phyloP scores from a whole-genome alignment of 2,797 vertebrate species.

The Chiloscyllium punctatum region DNA sequence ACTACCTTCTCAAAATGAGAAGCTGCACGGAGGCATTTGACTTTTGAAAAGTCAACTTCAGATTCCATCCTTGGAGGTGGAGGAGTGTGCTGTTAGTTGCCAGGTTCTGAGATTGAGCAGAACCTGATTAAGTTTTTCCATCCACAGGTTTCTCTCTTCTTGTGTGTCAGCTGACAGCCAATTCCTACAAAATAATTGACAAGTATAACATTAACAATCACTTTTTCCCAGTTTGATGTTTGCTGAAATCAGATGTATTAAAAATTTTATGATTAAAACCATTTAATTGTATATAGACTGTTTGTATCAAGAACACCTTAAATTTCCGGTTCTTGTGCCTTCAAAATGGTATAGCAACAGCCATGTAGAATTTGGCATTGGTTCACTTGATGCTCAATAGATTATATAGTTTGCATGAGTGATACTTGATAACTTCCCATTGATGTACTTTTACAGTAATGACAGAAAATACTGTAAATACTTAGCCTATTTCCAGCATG shows the following conservation, averaged over 20 bases:
- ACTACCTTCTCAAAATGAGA: not conserved
- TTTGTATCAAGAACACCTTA: not conserved
- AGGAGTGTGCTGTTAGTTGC: conserved; percentile 44
- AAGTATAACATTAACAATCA: not conserved
- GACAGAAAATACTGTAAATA: no score
- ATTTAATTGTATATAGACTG: not conserved
- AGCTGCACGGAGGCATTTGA: not conserved
- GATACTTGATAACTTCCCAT: not conserved
- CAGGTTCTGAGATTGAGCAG: conserved; percentile 65
- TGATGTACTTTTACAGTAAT: no score
- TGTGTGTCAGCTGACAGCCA: conserved; percentile 71
- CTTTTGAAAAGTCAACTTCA: not conserved
- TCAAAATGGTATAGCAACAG: not conserved
- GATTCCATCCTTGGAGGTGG: not conserved
- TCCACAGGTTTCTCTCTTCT: conserved; percentile 62
- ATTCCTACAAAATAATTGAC: conserved; percentile 49
- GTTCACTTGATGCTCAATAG: not conserved
- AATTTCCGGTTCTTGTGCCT: not conserved
- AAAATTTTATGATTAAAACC: not conserved
- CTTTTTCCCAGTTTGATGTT: not conserved
- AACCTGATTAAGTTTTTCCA: conserved; percentile 63
- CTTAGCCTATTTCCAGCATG: no score
- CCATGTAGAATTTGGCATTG: not conserved
- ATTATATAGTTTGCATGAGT: not conserved
- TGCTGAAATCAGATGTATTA: not conserved